A percentile compares a stretch with the other conserved stretches of the same genome.
These are phyloP conservation scores for Theocolax elegans DNA, from an alignment of 1,140 invertebrate species.

Conservation along the genomic window DNA sequence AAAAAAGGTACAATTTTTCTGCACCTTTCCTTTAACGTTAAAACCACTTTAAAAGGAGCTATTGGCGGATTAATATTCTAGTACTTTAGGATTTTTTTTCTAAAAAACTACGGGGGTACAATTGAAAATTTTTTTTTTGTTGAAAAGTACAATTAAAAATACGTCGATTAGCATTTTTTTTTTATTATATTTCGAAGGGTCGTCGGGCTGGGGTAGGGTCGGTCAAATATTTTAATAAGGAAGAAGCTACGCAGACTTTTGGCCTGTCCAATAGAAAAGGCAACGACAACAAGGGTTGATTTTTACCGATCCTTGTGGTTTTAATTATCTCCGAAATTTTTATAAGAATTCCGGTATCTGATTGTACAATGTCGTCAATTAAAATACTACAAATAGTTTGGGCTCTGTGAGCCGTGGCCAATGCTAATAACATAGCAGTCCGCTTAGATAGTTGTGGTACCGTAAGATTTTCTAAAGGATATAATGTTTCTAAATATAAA, in stretches of 20 bases:
- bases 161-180: too few relatives aligned
- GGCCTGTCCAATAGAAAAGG: slow-evolving; percentile 36
- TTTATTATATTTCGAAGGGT: too few relatives aligned
- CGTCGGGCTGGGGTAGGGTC: slow-evolving; percentile 16
- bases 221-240: slow-evolving; percentile 36
- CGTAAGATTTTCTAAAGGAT: slow-evolving; percentile 33
- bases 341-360: slow-evolving; percentile 1
- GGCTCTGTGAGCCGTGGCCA: slow-evolving; percentile 42
- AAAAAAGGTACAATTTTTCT: too few relatives aligned
- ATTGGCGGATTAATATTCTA: too few relatives aligned
- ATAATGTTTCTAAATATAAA: slow-evolving; percentile 35
- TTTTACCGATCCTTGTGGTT: slow-evolving; percentile 40
- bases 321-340: slow-evolving; percentile 43
- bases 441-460: slow-evolving; percentile 39
- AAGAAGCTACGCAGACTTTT: slow-evolving; percentile 33
- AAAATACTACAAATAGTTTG: slow-evolving; percentile 47
- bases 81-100: too few relatives aligned
- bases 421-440: slow-evolving; percentile 12
- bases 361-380: slow-evolving; percentile 38
- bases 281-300: slow-evolving; percentile 40
- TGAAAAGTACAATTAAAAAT: too few relatives aligned
- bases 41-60: too few relatives aligned
- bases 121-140: too few relatives aligned
- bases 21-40: too few relatives aligned
- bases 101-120: too few relatives aligned